Percentiles rank a stretch among this genome's conserved stretches.
Evolutionary conservation across 2,113 vertebrate genomes (phyloP).

Genomic region (Pygoscelis adeliae): DNA sequence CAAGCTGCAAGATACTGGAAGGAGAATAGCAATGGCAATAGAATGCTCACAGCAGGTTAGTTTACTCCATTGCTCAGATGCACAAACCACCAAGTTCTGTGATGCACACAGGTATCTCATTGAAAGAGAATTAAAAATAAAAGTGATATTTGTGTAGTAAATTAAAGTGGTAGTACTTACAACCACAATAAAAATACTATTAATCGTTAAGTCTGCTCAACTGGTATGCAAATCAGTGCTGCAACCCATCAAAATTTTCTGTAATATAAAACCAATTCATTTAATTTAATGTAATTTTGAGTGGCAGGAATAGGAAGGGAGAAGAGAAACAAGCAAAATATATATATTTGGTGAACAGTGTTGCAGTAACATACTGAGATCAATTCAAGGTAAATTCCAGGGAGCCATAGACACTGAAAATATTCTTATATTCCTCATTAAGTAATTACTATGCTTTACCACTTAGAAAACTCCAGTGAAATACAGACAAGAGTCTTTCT

Average conservation of each 20-base stretch:
- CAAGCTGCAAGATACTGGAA: background rate
- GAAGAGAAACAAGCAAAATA: background rate
- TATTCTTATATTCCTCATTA: background rate
- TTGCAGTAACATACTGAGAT: background rate
- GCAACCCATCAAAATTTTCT: background rate
- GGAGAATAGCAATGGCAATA: background rate
- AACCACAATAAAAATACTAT: background rate
- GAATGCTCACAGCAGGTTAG: background rate
- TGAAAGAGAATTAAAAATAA: background rate
- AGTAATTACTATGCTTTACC: background rate
- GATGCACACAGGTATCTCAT: background rate
- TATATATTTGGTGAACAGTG: background rate
- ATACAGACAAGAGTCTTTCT: slow-evolving; percentile 3
- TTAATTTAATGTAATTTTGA: background rate
- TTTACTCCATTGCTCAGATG: background rate
- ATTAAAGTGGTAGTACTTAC: background rate
- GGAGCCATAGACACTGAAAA: background rate
- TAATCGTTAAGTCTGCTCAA: background rate
- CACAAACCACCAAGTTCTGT: background rate
- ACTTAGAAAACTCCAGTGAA: slow-evolving; percentile 16
- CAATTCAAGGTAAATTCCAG: background rate
- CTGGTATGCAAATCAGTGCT: background rate
- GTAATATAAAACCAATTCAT: background rate
- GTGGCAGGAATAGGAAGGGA: background rate
- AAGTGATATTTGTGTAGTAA: background rate